Base-by-base conservation (phyloP, 2,113 vertebrate species). In the Bubo scandiacus region DNA sequence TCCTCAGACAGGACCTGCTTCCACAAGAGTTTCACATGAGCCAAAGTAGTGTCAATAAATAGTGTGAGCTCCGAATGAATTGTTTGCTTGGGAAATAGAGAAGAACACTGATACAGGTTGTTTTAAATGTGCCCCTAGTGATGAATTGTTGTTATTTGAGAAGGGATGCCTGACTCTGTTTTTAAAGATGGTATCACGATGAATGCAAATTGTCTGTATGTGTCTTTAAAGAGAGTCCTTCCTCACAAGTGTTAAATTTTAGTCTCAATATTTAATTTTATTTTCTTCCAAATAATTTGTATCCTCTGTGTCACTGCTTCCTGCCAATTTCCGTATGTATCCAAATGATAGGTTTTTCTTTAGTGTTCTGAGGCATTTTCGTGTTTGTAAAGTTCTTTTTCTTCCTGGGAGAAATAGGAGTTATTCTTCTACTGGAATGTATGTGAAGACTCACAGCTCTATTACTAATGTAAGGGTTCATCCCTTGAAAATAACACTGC, bases 1-100 rank as follows among this genome's bases (percentile, higher is more conserved):
- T 91, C 5, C 61, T 87, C 30, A 57, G 54, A 72, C 2, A 15
- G 57, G 58, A 67, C 73, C 42, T 77, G 68, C 65, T 91, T 86
- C 78, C 79, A 14, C 30, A 20, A n/a, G 57, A 81, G 30, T 68
- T 92, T 75, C 0, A 0, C 12, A 8, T 72, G 70, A 90, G 81
- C 89, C 91, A 75, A 90, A 82, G 73, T 49, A 75, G 15, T 12
- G 36, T 91, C 81, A 91, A 85, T 92, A 92, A 91, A 74, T 72
- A 75, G 32, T 25, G 29, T 27, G 84, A 92, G 47, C 66, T 85
- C 40, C 86, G 74, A 32, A 63, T 87, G 36, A 72, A 81, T 75
- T 19, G 14, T 68, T 67, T 80, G 23, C 94, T 81, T n/a, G 12
- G 66, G 25, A 89, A 92, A 68, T 15, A 75, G 70, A 74, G 36